A percentile compares a stretch with the other conserved stretches of the same genome.
Conservation (phyloP, 2,797 vertebrate species). For the Heterohyrax brucei region DNA sequence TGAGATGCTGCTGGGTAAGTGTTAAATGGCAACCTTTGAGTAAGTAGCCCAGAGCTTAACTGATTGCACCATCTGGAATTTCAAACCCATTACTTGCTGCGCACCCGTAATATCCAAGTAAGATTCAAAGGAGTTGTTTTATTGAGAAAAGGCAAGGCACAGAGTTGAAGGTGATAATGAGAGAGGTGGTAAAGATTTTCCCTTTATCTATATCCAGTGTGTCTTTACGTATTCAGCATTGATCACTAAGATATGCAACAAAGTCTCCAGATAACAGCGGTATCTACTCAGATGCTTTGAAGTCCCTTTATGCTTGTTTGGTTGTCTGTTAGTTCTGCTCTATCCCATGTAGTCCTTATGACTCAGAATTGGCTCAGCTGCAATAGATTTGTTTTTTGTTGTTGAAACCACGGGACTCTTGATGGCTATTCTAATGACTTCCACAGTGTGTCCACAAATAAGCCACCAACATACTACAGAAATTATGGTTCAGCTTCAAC, state of each 20-base stretch:
- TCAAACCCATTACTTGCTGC: background rate
- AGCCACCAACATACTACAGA: background rate
- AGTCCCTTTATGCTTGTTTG: constrained; percentile 12
- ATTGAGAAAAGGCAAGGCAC: background rate
- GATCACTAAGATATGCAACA: background rate
- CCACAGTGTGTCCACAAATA: background rate
- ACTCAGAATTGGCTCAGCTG: too few species aligned
- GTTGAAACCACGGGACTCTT: background rate
- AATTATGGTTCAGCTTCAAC: background rate
- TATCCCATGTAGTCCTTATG: too few species aligned
- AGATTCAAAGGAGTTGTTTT: background rate
- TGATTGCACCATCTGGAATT: background rate
- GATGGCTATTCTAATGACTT: background rate
- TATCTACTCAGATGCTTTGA: background rate
- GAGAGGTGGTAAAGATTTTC: background rate
- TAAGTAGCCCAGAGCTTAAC: too few species aligned
- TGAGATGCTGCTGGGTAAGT: too few species aligned
- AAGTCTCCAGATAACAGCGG: background rate
- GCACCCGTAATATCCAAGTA: background rate
- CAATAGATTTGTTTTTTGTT: too few species aligned
- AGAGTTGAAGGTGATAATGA: background rate
- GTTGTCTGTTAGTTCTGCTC: background rate
- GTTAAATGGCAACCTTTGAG: too few species aligned
- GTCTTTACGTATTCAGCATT: background rate
- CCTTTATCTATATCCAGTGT: background rate